Evolutionary conservation across 35 echinoderm and acorn worm genomes (phyloP), one percentile per base, ranked within the genome.

Genomic region (Acanthaster planci): DNA sequence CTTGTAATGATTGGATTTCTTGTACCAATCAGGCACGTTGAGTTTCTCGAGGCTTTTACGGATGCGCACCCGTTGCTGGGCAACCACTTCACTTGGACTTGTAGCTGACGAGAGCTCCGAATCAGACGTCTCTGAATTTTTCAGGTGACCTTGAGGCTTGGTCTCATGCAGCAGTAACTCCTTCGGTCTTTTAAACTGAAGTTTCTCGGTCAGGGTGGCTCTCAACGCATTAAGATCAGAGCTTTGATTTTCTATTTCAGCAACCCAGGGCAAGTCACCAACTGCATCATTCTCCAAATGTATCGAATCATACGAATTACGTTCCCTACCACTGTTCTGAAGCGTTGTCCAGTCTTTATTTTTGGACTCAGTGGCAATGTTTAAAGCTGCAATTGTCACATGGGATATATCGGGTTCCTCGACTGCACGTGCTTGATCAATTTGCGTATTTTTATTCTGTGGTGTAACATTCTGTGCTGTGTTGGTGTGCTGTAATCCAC

Each of bases 1-100:
- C 23, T 88, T 80, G 55, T 91, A 90, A 38, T 95, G 89, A 30
- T 51, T 51, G 21, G 93, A 95, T 40, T 91, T 84, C 52, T 84
- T 83, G 84, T 91, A 95, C 93, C 93, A 95, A 19, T 84, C 76
- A 14, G 93, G 93, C 39, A 95, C 53, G 29, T 86, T 87, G 52
- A 95, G 84, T 67, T 77, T 77, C 39, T 88, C 90, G 15, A 95
- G 34, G 40, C 80, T 91, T 85, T 91, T 76, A 19, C 93, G 60
- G 57, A 95, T 86, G 36, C 85, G 89, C 39, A 79, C 89, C 23
- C 86, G 79, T 76, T 95, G 93, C 44, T 87, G 40, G 7, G 90
- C 80, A n/a, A 95, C 90, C 19, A 91, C 81, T 7, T 85, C 89
- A 36, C 80, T 77, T 18, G 87, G 67, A 39, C 87, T 89, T 17